A percentile compares a stretch with the other conserved stretches of the same genome.
Evolutionary conservation across 2,888 invertebrate genomes (phyloP).

Genomic region (Cyrtodaria siliqua): DNA sequence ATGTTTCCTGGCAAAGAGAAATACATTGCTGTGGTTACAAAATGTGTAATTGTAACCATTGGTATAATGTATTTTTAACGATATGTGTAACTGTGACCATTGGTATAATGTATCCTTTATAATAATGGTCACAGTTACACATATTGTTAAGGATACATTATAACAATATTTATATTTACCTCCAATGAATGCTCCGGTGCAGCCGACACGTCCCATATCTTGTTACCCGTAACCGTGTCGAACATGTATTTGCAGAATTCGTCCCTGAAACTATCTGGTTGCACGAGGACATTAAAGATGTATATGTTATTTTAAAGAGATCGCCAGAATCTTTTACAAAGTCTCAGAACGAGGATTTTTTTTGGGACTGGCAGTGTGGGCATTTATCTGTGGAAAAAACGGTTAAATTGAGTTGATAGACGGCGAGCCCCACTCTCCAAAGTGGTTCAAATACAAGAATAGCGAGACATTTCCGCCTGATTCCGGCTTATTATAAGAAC

Average conservation of each 20-base stretch:
- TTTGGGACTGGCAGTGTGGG: constrained; percentile 25
- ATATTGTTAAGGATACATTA: too few species aligned
- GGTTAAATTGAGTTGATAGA: constrained; percentile 42
- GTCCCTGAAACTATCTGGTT: constrained; percentile 43
- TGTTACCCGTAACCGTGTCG: constrained; percentile 1
- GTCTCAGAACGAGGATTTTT: constrained; percentile 52
- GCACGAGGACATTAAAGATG: constrained; percentile 49
- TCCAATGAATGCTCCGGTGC: constrained; percentile 47
- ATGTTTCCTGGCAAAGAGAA: constrained; percentile 48
- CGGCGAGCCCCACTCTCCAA: constrained; percentile 43
- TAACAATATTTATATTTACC: too few species aligned
- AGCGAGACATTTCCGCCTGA: constrained; percentile 16
- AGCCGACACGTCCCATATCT: constrained; percentile 15
- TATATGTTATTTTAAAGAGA: constrained; percentile 26
- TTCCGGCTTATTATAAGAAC: not conserved
- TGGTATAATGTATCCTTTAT: too few species aligned
- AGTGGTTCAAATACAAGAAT: constrained; percentile 37
- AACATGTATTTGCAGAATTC: constrained; percentile 39
- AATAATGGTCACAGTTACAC: too few species aligned
- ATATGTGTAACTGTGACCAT: too few species aligned
- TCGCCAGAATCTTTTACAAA: constrained; percentile 42
- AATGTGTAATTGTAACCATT: too few species aligned
- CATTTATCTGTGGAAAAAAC: not conserved
- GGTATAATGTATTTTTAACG: too few species aligned
- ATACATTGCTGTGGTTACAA: not conserved